phyloP scores from a whole-genome alignment of 2,888 invertebrate species.

The Ichneumoninae sp. region DNA sequence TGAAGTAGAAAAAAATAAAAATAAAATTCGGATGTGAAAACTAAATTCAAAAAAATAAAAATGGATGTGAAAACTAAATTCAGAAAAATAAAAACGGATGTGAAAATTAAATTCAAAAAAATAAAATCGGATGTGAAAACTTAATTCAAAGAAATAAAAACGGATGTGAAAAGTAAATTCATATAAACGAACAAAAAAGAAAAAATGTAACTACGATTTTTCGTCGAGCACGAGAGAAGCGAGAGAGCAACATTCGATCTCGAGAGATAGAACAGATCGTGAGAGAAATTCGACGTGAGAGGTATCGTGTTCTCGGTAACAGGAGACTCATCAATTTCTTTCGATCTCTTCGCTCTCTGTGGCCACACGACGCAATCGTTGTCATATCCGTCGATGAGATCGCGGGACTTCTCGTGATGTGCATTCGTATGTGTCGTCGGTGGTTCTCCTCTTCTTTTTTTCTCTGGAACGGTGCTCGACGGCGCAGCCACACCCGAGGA shows the following conservation, averaged over 20 bases:
- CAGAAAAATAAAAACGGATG: too few relatives aligned
- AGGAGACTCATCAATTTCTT: conserved; percentile 61
- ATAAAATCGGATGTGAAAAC: too few relatives aligned
- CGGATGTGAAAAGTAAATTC: too few relatives aligned
- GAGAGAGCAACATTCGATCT: neutral
- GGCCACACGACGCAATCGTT: conserved; percentile 39
- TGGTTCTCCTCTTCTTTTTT: conserved; percentile 1
- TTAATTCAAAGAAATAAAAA: neutral
- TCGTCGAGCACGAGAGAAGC: neutral
- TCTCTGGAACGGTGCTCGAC: neutral
- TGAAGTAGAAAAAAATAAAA: neutral
- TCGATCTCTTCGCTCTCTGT: conserved; percentile 42
- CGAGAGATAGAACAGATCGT: conserved; percentile 14
- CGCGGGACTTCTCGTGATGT: conserved; percentile 23
- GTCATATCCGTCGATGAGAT: conserved; percentile 17
- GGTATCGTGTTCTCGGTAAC: conserved; percentile 59
- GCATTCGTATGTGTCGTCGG: conserved; percentile 44
- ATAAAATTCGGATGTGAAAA: neutral
- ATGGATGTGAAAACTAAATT: too few relatives aligned
- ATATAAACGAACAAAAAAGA: too few relatives aligned
- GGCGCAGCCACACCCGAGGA: conserved; percentile 24
- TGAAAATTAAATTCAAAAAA: too few relatives aligned
- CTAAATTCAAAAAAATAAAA: too few relatives aligned
- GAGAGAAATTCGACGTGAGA: conserved; percentile 57
- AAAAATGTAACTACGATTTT: neutral